These are phyloP conservation scores for Agriopis leucophaearia DNA, from an alignment of 2,888 invertebrate genomes.

Conservation along the genomic window DNA sequence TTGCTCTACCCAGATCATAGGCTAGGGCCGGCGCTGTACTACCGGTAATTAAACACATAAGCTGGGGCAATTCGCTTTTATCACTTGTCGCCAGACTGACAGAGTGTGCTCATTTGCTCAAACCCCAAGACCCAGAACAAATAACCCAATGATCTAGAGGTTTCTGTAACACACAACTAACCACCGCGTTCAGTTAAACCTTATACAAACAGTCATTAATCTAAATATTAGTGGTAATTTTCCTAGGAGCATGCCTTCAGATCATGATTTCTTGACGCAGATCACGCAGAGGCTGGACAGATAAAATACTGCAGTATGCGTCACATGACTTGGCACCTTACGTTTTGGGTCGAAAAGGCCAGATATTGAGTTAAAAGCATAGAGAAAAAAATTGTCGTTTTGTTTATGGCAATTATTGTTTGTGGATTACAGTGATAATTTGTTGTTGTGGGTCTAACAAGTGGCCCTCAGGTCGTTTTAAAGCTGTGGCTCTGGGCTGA, in stretches of 20 bases:
- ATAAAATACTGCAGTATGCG: not conserved
- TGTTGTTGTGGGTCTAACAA: too few species aligned
- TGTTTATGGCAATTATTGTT: too few species aligned
- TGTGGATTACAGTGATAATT: too few species aligned
- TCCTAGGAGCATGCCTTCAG: constrained; percentile 3
- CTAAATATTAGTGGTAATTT: constrained; percentile 18
- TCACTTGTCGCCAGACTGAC: not conserved
- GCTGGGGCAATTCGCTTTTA: not conserved
- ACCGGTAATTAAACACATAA: not conserved
- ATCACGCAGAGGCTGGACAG: constrained; percentile 1
- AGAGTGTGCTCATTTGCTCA: constrained; percentile 4
- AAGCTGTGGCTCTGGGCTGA: too few species aligned
- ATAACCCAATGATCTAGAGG: constrained; percentile 12
- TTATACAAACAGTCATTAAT: constrained; percentile 6
- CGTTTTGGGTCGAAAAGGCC: too few species aligned
- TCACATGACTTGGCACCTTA: not conserved
- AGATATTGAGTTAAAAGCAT: not conserved
- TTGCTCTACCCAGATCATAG: too few species aligned
- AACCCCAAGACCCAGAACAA: constrained; percentile 8
- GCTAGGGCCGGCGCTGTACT: too few species aligned
- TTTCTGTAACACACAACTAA: constrained; percentile 8
- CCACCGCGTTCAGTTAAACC: not conserved
- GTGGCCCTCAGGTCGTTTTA: too few species aligned
- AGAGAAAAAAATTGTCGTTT: too few species aligned
- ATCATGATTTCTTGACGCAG: constrained; percentile 7